These are phyloP conservation scores for Noturus placidus DNA, from an alignment of 2,113 vertebrate species.

Conservation along the genomic window DNA sequence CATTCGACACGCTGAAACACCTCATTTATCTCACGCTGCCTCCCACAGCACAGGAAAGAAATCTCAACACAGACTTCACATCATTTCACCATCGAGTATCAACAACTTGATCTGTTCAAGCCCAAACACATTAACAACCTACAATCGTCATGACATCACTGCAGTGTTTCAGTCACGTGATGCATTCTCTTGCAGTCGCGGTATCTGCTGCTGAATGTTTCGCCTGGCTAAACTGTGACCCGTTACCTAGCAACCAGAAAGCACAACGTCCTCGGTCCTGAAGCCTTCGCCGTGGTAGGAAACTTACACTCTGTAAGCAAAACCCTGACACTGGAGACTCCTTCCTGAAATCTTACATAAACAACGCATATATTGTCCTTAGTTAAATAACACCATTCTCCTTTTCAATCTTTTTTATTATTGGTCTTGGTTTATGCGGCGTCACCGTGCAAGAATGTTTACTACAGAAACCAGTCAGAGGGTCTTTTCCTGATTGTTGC, in stretches of 20 bases:
- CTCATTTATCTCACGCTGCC: neutral
- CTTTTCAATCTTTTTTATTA: too few relatives aligned
- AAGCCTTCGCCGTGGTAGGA: neutral
- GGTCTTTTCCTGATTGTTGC: too few relatives aligned
- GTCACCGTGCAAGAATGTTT: neutral
- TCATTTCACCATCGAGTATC: neutral
- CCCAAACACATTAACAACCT: neutral
- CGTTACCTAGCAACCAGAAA: neutral
- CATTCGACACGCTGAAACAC: neutral
- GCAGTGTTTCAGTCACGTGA: neutral
- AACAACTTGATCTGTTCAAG: neutral
- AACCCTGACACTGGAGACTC: neutral
- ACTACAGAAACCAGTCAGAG: neutral
- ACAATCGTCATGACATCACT: neutral
- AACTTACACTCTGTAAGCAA: neutral
- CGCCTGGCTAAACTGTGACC: neutral
- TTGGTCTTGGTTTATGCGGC: neutral
- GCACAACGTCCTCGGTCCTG: neutral
- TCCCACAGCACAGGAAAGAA: neutral
- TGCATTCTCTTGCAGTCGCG: neutral
- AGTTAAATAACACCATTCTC: neutral
- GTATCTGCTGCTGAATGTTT: neutral
- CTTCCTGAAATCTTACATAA: neutral
- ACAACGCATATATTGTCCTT: neutral
- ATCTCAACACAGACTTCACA: neutral